Conservation (phyloP, 2,113 vertebrate species). For the Thalassarche chlororhynchos region DNA sequence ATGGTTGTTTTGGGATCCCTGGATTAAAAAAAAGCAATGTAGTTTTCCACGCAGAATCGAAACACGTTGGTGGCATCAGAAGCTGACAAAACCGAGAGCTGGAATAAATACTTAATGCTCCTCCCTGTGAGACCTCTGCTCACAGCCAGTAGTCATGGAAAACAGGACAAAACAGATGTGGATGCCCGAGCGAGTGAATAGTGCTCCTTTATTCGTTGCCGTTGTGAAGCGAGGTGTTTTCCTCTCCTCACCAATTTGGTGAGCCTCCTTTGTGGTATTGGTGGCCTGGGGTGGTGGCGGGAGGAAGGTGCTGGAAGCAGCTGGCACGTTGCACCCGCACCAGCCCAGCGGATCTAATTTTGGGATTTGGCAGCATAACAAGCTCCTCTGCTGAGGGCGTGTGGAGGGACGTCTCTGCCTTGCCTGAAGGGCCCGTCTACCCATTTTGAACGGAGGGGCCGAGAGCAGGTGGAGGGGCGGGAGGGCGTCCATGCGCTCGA, state of each 20-base stretch:
- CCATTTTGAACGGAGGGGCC: rapidly evolving
- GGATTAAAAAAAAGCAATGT: not conserved
- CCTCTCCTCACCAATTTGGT: not conserved
- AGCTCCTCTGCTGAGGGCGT: not conserved
- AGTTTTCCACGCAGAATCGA: not conserved
- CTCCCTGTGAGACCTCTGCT: slow-evolving; percentile 54
- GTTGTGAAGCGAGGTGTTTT: not conserved
- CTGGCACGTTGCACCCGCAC: rapidly evolving
- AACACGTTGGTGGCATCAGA: slow-evolving; percentile 9
- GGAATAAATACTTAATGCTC: slow-evolving; percentile 58
- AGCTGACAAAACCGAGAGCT: slow-evolving; percentile 3
- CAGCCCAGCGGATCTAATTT: not conserved
- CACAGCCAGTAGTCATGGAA: slow-evolving; percentile 54
- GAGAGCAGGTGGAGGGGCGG: not conserved
- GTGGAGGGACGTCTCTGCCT: not conserved
- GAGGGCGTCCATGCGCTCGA: rapidly evolving
- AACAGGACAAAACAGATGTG: slow-evolving; percentile 57
- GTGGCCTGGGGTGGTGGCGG: not conserved
- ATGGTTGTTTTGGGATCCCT: not conserved
- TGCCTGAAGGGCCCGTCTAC: not conserved
- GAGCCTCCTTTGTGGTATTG: not conserved
- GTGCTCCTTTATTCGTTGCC: not conserved
- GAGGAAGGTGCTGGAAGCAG: not conserved
- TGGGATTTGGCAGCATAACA: not conserved
- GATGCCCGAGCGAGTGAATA: not conserved